A percentile compares a stretch with the other conserved stretches of the same genome.
These are phyloP conservation scores for Drosophila bocki DNA, from an alignment of 1,140 invertebrate genomes.

Conservation along the genomic window DNA sequence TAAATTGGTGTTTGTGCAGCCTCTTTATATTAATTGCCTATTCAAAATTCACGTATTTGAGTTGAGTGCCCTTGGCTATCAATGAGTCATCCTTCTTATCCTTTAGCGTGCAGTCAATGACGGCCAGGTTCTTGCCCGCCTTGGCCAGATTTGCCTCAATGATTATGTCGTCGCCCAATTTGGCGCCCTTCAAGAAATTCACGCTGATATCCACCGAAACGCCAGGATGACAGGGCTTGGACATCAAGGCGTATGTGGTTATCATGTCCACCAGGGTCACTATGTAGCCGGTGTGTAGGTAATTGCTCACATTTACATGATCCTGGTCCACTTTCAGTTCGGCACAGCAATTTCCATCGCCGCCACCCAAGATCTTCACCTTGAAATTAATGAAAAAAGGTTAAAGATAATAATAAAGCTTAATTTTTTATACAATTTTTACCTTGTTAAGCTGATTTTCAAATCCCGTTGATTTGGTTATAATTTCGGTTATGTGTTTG, in stretches of 20 bases:
- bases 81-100: constrained; percentile 90
- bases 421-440: not conserved
- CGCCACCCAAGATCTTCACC: constrained; percentile 89
- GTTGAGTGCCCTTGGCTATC: constrained; percentile 92
- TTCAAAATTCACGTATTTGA: constrained; percentile 87
- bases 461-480: constrained; percentile 56
- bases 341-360: constrained; percentile 89
- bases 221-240: constrained; percentile 88
- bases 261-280: constrained; percentile 93
- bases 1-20: not conserved
- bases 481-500: constrained; percentile 76
- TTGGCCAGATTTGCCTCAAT: constrained; percentile 92
- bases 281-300: constrained; percentile 93
- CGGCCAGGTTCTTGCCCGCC: constrained; percentile 92
- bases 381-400: constrained; percentile 65
- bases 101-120: constrained; percentile 91
- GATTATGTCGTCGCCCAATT: constrained; percentile 90
- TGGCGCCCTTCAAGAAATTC: constrained; percentile 91
- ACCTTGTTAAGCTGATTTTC: constrained; percentile 13
- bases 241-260: constrained; percentile 92
- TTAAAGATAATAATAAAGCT: not conserved
- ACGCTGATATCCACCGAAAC: constrained; percentile 91
- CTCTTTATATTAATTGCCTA: constrained; percentile 12
- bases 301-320: constrained; percentile 91
- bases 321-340: constrained; percentile 92